phyloP scores from a whole-genome alignment of 2,888 invertebrate species.

The Tanypteryx hageni region DNA sequence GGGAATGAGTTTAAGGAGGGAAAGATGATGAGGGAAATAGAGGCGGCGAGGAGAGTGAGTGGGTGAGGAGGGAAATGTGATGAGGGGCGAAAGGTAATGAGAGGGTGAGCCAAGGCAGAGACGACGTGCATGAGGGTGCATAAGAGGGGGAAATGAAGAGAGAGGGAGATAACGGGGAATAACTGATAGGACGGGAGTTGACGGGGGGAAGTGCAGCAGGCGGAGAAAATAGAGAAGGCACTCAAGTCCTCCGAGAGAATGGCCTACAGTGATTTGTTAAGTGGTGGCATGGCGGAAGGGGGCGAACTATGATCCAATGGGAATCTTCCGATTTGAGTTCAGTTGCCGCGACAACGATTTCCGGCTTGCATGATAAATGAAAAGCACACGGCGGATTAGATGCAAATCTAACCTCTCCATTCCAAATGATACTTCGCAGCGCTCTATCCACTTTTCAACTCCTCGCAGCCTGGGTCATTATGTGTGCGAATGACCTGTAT shows the following conservation, averaged over 20 bases:
- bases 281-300: not conserved
- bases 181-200: not conserved
- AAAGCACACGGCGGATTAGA: too few species aligned
- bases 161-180: not conserved
- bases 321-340: too few species aligned
- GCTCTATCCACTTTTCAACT: too few species aligned
- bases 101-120: not conserved
- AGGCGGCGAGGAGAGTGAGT: too few species aligned
- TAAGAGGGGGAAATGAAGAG: not conserved
- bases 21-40: not conserved
- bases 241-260: not conserved
- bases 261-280: not conserved
- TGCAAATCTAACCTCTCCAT: too few species aligned
- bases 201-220: not conserved
- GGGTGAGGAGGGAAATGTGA: not conserved
- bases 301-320: not conserved
- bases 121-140: constrained; percentile 16
- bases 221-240: too few species aligned
- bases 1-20: not conserved
- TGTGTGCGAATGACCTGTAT: too few species aligned
- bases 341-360: too few species aligned
- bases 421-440: too few species aligned
- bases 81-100: not conserved
- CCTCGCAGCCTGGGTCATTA: too few species aligned
- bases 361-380: too few species aligned